Percentiles rank a stretch among this genome's conserved stretches.
These are phyloP conservation scores for Proisotoma minuta DNA, from an alignment of 2,888 invertebrate genomes.

Conservation along the genomic window DNA sequence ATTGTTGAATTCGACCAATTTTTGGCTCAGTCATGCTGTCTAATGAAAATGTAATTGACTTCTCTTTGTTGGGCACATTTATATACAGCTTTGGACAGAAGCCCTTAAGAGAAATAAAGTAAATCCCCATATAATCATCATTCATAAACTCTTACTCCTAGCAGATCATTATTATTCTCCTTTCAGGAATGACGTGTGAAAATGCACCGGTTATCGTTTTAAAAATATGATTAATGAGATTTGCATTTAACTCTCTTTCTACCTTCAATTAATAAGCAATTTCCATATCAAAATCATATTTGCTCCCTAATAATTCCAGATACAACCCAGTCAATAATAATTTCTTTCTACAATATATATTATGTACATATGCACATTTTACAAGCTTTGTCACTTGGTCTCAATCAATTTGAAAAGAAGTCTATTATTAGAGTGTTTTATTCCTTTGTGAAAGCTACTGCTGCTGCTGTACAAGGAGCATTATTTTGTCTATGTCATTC, in stretches of 20 bases:
- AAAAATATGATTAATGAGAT: constrained; percentile 47
- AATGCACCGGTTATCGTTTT: constrained; percentile 46
- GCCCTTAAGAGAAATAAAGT: constrained; percentile 9
- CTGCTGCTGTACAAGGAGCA: background rate
- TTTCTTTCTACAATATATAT: too few species aligned
- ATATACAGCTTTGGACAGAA: constrained; percentile 20
- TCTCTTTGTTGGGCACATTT: constrained; percentile 44
- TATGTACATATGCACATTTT: too few species aligned
- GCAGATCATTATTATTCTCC: constrained; percentile 25
- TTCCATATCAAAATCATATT: constrained; percentile 30
- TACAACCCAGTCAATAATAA: background rate
- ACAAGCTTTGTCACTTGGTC: too few species aligned
- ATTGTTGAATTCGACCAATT: constrained; percentile 7
- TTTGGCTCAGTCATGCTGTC: constrained; percentile 45
- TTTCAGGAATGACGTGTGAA: constrained; percentile 40
- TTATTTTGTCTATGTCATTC: constrained; percentile 16
- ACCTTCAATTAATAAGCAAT: constrained; percentile 42
- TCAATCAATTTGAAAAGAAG: too few species aligned
- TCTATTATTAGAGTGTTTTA: background rate
- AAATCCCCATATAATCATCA: constrained; percentile 36
- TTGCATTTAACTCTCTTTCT: constrained; percentile 22
- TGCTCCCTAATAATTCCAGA: background rate
- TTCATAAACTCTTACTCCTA: constrained; percentile 38
- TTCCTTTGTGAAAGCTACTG: background rate
- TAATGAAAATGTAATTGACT: constrained; percentile 48